Base-by-base conservation (phyloP, 2,888 invertebrate species). In the Sympetrum striolatum region DNA sequence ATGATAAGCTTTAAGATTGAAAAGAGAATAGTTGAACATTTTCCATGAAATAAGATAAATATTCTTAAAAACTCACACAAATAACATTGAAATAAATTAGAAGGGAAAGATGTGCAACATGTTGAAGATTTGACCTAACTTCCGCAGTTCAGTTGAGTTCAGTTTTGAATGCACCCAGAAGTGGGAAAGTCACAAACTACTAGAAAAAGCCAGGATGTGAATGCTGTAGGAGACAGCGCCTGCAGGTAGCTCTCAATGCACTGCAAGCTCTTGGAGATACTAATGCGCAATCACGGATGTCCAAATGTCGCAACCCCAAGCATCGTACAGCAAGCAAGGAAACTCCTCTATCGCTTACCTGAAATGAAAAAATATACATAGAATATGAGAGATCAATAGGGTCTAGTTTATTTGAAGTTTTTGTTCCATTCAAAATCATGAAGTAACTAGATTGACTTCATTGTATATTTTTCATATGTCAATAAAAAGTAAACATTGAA, bases 171-270 rank as follows among this genome's bases (percentile, higher is more conserved):
- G 1, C 48, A 8, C 14, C 14, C n/a, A n/a, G 1, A 73, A 60
- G 37, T 53, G 31, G 12, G 12, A 12, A 18, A 31, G 53, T 48
- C 4, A 15, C 25, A 12, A 4, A 18, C 15, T 31, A 25, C 95
- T 94, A 97, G 94, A 97, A 98, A 94, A 98, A 98, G 48, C 98
- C 98, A 91, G 98, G 98, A 94, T 98, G 98, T 2, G 98, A 98
- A 93, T 98, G 98, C 93, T 98, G 98, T 92, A 98, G 98, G 92
- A 98, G 97, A 94, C 98, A 98, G 92, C 97, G 94, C 93, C 98
- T 97, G 94, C 98, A 98, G 93, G 97, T 98, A 93, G 97, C 97
- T 94, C 98, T 98, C 80, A 98, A 98, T 8, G 98, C 98, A 92
- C 98, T 95, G 93, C 98, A 98, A 0, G 98, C 98, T 92, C 98